These are phyloP conservation scores for Piprites chloris DNA, from an alignment of 2,113 vertebrate species.

Conservation along the genomic window DNA sequence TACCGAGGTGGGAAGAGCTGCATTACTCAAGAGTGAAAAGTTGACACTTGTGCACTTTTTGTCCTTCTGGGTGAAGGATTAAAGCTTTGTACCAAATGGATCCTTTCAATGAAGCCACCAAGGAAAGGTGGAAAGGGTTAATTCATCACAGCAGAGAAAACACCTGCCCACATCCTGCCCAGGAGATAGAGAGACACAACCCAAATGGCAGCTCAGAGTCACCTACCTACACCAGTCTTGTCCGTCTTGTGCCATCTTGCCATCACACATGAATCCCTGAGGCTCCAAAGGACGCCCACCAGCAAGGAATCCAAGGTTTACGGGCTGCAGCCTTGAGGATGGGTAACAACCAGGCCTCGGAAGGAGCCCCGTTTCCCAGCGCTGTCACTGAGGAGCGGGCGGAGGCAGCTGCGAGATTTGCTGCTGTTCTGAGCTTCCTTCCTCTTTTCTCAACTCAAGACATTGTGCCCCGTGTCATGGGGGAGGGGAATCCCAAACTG, in stretches of 20 bases:
- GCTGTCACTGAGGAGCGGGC: not conserved
- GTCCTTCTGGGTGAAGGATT: not conserved
- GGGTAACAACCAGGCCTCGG: not conserved
- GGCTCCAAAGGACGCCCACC: not conserved
- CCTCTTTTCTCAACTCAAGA: conserved; percentile 69
- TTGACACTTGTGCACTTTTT: rapidly evolving
- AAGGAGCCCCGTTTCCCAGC: not conserved
- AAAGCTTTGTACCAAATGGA: rapidly evolving
- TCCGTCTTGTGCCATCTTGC: conserved; percentile 69
- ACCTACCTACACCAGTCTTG: conserved; percentile 73
- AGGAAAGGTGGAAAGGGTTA: not conserved
- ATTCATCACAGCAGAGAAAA: not conserved
- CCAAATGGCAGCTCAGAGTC: not conserved
- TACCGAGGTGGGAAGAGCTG: not conserved
- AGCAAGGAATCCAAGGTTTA: rapidly evolving
- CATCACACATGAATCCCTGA: not conserved
- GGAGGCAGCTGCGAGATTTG: conserved; percentile 7
- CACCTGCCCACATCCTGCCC: conserved; percentile 47
- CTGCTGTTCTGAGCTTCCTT: conserved; percentile 70
- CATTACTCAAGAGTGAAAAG: rapidly evolving
- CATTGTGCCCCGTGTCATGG: not conserved
- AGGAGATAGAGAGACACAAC: not conserved
- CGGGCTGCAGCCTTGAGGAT: rapidly evolving
- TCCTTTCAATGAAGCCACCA: no score
- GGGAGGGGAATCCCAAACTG: conserved; percentile 34